These are phyloP conservation scores for Nebria salina DNA, from an alignment of 2,888 invertebrate species.

Conservation along the genomic window DNA sequence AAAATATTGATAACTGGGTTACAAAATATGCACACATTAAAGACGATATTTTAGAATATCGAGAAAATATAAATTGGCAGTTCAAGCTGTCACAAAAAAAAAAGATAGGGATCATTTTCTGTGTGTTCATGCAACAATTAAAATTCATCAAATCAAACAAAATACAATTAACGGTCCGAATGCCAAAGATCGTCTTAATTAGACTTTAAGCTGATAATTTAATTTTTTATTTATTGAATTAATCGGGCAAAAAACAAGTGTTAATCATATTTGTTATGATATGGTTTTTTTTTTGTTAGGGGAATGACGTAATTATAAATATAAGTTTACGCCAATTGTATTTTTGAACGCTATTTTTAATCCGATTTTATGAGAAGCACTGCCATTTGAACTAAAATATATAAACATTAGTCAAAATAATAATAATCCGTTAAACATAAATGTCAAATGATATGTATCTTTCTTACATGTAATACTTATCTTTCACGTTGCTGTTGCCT, in stretches of 20 bases:
- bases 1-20: background rate
- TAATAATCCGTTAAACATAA: constrained; percentile 1
- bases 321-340: background rate
- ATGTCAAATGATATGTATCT: background rate
- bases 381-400: constrained; percentile 42
- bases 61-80: background rate
- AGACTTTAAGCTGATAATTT: background rate
- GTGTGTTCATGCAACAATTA: background rate
- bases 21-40: background rate
- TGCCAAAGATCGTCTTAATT: constrained; percentile 1
- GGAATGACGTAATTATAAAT: constrained; percentile 4
- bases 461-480: background rate
- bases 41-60: background rate
- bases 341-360: background rate
- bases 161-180: background rate
- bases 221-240: background rate
- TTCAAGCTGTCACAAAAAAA: background rate
- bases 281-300: background rate
- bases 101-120: background rate
- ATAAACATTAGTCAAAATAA: constrained; percentile 46
- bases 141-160: background rate
- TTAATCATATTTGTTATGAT: background rate
- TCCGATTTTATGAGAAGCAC: constrained; percentile 30
- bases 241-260: background rate
- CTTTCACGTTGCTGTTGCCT: constrained; percentile 33